These are phyloP conservation scores for Macrobrachium rosenbergii DNA, from an alignment of 1,140 invertebrate genomes.

Conservation along the genomic window DNA sequence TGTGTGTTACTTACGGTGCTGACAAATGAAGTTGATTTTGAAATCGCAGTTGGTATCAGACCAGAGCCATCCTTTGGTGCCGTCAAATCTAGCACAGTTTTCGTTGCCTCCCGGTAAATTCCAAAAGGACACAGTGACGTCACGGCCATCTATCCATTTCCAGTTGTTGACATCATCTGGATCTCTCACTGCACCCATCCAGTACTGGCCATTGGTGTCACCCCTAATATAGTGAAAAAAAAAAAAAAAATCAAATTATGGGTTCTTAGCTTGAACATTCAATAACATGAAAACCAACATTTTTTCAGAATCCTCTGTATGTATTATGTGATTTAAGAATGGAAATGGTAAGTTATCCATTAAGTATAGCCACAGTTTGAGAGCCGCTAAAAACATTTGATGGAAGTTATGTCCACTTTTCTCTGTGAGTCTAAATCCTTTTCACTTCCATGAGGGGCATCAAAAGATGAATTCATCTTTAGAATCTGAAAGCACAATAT, in stretches of 20 bases:
- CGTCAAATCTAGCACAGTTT: conserved; percentile 91
- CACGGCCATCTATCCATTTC: conserved; percentile 90
- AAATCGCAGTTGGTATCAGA: conserved; percentile 91
- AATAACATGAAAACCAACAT: no score
- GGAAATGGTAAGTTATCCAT: no score
- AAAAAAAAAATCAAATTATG: not conserved
- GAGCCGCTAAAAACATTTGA: no score
- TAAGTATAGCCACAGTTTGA: no score
- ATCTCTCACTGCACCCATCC: conserved; percentile 92
- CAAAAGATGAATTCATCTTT: no score
- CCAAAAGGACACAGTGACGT: conserved; percentile 93
- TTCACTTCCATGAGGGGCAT: no score
- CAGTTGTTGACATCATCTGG: conserved; percentile 83
- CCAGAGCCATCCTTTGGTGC: conserved; percentile 95
- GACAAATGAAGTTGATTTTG: conserved; percentile 91
- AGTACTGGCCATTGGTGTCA: conserved; percentile 92
- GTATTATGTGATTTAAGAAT: no score
- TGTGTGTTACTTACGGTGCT: conserved; percentile 83
- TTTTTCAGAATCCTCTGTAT: no score
- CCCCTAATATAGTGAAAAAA: conserved; percentile 74
- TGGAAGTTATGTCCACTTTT: no score
- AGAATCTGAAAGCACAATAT: no score
- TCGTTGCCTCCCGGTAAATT: conserved; percentile 86
- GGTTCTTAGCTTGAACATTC: no score
- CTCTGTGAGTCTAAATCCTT: no score